A percentile compares a stretch with the other conserved stretches of the same genome.
Evolutionary conservation across 2,113 vertebrate genomes (phyloP).

Genomic region (Microcebus murinus): DNA sequence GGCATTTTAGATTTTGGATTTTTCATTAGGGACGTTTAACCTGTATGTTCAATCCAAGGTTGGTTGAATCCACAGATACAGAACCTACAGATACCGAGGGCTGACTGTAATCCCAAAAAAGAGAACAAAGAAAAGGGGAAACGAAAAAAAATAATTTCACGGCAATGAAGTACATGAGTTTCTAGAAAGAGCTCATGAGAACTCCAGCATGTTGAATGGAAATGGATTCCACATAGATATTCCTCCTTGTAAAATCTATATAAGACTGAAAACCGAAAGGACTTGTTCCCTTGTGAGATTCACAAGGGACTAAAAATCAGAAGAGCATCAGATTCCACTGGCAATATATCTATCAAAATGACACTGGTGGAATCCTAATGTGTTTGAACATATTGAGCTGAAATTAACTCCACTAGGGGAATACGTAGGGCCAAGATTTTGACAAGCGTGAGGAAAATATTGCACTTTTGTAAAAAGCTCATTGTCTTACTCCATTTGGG

Average conservation of each 20-base stretch:
- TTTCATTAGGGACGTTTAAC: background rate
- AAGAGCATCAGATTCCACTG: background rate
- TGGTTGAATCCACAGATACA: background rate
- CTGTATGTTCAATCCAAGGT: background rate
- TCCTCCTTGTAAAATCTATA: background rate
- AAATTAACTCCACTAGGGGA: background rate
- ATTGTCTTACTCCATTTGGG: background rate
- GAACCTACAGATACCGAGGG: background rate
- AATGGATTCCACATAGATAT: background rate
- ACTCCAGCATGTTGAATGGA: accelerated
- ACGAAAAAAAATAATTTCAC: background rate
- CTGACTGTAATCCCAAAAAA: background rate
- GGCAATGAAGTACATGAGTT: background rate
- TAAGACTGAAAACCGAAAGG: background rate
- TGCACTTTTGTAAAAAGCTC: background rate
- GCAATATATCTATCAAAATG: background rate
- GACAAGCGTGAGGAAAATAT: background rate
- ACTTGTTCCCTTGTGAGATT: background rate
- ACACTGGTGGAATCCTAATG: background rate
- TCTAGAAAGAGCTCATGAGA: background rate
- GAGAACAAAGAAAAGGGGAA: background rate
- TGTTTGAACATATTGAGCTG: background rate
- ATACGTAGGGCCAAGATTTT: background rate
- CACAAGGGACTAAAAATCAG: background rate
- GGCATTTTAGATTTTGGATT: background rate